These are phyloP conservation scores for Chrysemys picta DNA, from an alignment of 2,113 vertebrate genomes.

Conservation along the genomic window DNA sequence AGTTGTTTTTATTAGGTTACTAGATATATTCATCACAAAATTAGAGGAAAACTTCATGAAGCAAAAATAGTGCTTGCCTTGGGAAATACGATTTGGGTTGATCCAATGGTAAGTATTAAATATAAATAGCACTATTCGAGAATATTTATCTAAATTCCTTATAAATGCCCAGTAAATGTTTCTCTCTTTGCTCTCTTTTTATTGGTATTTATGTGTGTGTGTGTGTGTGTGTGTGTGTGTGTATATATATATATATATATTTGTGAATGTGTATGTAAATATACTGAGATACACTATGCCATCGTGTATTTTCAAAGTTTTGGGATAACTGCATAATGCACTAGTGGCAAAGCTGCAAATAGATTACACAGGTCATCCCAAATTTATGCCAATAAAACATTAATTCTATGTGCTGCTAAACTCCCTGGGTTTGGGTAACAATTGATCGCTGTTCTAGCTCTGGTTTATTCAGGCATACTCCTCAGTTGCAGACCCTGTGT, in stretches of 20 bases:
- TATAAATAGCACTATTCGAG: neutral
- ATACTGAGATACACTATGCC: neutral
- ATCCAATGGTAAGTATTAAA: constrained; percentile 87
- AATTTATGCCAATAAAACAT: neutral
- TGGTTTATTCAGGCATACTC: neutral
- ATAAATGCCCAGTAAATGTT: neutral
- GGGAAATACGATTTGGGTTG: constrained; percentile 89
- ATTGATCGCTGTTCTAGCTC: neutral
- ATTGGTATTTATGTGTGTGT: neutral
- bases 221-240: no score
- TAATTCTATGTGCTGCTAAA: neutral
- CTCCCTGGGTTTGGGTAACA: neutral
- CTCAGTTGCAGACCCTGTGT: neutral
- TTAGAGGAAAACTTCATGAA: constrained; percentile 86
- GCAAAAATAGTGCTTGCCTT: constrained; percentile 86
- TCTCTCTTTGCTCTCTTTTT: neutral
- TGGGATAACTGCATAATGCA: neutral
- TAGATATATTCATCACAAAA: constrained; percentile 84
- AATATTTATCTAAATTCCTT: neutral
- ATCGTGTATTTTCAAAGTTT: no score
- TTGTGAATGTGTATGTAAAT: neutral
- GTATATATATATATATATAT: no score
- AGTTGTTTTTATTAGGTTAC: constrained; percentile 83
- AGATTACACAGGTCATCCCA: neutral
- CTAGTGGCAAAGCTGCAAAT: neutral